Percentiles rank a stretch among this genome's conserved stretches.
phyloP scores from a whole-genome alignment of 1,140 invertebrate genomes.

The Thaumetopoea pityocampa region DNA sequence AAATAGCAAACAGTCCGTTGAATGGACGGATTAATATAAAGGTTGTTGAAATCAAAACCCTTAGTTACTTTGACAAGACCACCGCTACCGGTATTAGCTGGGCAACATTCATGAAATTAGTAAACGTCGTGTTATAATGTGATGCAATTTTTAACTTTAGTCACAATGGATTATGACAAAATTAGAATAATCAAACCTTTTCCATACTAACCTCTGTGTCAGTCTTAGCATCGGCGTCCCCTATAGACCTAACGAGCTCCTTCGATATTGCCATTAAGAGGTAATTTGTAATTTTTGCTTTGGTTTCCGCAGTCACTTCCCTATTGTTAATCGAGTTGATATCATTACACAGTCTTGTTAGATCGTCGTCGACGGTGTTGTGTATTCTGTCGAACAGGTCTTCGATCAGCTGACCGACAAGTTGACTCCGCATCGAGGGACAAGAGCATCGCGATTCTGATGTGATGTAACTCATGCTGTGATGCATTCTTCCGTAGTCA shows the following conservation, averaged over 20 bases:
- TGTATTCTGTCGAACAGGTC: slow-evolving; percentile 65
- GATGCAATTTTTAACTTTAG: slow-evolving; percentile 52
- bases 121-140: slow-evolving; percentile 30
- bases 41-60: neutral
- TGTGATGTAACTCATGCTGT: slow-evolving; percentile 65
- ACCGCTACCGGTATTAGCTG: slow-evolving; percentile 31
- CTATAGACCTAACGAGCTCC: slow-evolving; percentile 68
- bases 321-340: slow-evolving; percentile 41
- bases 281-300: slow-evolving; percentile 71
- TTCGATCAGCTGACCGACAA: slow-evolving; percentile 64
- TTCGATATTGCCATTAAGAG: slow-evolving; percentile 71
- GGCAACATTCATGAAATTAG: slow-evolving; percentile 37
- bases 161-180: slow-evolving; percentile 33
- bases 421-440: slow-evolving; percentile 61
- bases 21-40: neutral
- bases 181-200: slow-evolving; percentile 13
- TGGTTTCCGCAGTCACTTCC: slow-evolving; percentile 54
- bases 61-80: slow-evolving; percentile 13
- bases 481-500: slow-evolving; percentile 65
- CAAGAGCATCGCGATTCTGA: slow-evolving; percentile 60
- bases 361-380: slow-evolving; percentile 57
- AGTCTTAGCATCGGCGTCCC: slow-evolving; percentile 68
- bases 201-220: slow-evolving; percentile 66
- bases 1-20: neutral
- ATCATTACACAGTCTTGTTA: slow-evolving; percentile 52